Evolutionary conservation across 2,113 vertebrate genomes (phyloP).

Genomic region (Ascaphus truei): DNA sequence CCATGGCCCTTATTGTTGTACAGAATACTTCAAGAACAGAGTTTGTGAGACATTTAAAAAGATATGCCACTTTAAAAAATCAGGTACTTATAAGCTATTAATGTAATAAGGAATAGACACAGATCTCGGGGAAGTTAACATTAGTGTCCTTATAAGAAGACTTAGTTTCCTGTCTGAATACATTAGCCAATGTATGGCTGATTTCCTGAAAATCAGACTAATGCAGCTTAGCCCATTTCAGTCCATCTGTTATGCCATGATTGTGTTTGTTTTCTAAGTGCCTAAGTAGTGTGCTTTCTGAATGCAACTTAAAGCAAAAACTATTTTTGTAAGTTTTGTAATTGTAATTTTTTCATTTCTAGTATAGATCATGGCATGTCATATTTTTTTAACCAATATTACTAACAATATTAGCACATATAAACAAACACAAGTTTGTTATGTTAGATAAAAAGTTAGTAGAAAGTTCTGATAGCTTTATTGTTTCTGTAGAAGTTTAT

Average conservation of each 20-base stretch:
- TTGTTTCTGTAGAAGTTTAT: no score
- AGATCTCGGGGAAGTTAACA: slow-evolving; percentile 48
- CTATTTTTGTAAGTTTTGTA: no score
- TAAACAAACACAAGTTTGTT: no score
- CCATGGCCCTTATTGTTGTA: slow-evolving; percentile 77
- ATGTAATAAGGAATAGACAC: slow-evolving; percentile 44
- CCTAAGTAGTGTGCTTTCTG: no score
- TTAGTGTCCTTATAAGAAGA: slow-evolving; percentile 53
- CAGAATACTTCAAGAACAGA: slow-evolving; percentile 82
- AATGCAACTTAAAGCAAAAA: no score
- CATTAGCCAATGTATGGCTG: slow-evolving; percentile 59
- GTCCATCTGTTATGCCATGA: slow-evolving; percentile 50
- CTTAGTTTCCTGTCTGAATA: slow-evolving; percentile 65
- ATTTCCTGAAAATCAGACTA: slow-evolving; percentile 61
- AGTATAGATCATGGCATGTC: no score
- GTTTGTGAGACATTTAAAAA: slow-evolving; percentile 93
- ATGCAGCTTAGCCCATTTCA: slow-evolving; percentile 64
- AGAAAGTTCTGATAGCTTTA: no score
- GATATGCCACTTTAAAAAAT: slow-evolving; percentile 67
- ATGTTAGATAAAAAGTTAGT: no score
- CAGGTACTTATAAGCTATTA: slow-evolving; percentile 58
- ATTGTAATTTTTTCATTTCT: no score
- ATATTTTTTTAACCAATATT: no score
- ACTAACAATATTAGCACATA: no score
- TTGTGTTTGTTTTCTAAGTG: slow-evolving; percentile 44